Base-by-base conservation (phyloP, 1,140 invertebrate species). In the Tribolium madens region DNA sequence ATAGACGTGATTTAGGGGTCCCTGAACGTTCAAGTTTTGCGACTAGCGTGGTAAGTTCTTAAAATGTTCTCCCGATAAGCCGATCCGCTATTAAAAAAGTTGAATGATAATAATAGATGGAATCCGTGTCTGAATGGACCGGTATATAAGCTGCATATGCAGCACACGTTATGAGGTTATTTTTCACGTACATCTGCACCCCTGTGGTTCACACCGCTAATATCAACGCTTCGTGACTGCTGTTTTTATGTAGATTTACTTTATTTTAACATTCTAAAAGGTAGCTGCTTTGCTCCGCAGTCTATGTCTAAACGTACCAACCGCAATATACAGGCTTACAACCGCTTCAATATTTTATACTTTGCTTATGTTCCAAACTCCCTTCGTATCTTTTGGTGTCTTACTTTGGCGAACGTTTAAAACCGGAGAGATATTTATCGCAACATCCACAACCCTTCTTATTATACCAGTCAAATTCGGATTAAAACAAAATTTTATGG, bases 201-300 rank as follows among this genome's bases (percentile, higher is more conserved):
- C 72, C 72, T 73, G 72, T 46, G 72, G 72, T 73, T 73, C 72
- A 73, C 72, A 73, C 72, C 50, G 26, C 72, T 73, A 73, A 73
- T 73, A 73, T 73, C 72, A 33, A 31, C 72, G 72, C 72, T 73
- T 50, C 72, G 72, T 73, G 72, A 73, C 72, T 73, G 47, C 72
- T 73, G 72, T 73, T 73, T 73, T 73, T 73, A 73, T 73, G 72
- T 73, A 73, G 72, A 73, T 73, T 57, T 73, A 57, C 72, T 73
- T 73, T 73, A 73, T 73, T 73, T 73, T 73, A 57, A 73, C 72
- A 73, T 73, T 73, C 72, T 57, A 73, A n/a, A n/a, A 73, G 50
- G 72, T 73, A 57, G 72, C 50, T 52, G 47, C 70, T 13, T 17
- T 73, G 47, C 47, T 33, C 12, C 70, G 50, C 26, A 53, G 72